Evolutionary conservation across 2,888 invertebrate genomes (phyloP).

Genomic region (Spodoptera exigua): DNA sequence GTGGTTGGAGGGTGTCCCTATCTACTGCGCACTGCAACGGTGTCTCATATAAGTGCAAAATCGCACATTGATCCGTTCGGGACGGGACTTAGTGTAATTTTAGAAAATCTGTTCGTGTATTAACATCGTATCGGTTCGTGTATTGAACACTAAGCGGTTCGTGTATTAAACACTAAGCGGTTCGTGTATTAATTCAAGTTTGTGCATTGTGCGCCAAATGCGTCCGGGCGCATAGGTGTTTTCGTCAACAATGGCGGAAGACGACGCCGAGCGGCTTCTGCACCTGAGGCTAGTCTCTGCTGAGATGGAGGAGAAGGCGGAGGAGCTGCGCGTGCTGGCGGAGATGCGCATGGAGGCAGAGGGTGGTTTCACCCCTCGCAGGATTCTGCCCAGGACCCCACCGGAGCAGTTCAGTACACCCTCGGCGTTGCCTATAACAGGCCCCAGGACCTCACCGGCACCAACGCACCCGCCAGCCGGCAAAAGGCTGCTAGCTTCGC

Average conservation of each 20-base stretch:
- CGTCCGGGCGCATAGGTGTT: too few species aligned
- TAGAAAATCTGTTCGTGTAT: too few species aligned
- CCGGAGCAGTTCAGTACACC: rapidly evolving
- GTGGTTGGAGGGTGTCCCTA: too few species aligned
- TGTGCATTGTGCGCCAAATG: too few species aligned
- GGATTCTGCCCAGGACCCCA: not conserved
- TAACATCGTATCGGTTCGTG: too few species aligned
- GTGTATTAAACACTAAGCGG: too few species aligned
- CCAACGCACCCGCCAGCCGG: not conserved
- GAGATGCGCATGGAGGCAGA: not conserved
- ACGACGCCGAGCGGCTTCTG: rapidly evolving
- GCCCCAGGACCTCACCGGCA: not conserved
- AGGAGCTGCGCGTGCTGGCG: slow-evolving; percentile 1
- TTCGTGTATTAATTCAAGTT: too few species aligned
- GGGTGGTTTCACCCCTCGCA: not conserved
- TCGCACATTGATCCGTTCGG: too few species aligned
- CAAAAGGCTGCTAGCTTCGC: not conserved
- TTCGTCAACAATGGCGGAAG: not conserved
- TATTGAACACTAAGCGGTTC: too few species aligned
- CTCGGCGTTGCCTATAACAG: rapidly evolving
- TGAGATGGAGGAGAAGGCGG: not conserved
- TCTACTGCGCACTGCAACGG: too few species aligned
- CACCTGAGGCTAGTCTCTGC: not conserved
- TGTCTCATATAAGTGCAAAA: too few species aligned
- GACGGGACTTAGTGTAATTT: too few species aligned